phyloP scores from a whole-genome alignment of 1,140 invertebrate genomes.

The Galendromus occidentalis region DNA sequence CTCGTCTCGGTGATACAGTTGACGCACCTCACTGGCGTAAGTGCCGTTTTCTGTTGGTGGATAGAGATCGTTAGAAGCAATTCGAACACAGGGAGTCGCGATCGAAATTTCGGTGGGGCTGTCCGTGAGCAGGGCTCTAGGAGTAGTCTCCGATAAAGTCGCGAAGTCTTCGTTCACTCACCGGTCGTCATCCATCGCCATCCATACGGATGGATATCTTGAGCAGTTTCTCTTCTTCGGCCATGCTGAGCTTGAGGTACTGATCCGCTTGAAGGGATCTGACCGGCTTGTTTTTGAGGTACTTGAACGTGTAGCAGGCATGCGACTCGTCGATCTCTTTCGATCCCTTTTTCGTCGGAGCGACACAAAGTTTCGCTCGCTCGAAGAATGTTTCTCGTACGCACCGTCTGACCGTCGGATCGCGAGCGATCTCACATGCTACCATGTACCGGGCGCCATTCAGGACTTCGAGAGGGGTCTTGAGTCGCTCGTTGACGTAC shows the following conservation, averaged over 20 bases:
- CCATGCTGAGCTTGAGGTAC: slow-evolving; percentile 55
- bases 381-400: slow-evolving; percentile 78
- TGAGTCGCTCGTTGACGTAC: slow-evolving; percentile 39
- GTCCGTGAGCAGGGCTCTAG: no score
- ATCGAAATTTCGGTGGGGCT: no score
- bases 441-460: slow-evolving; percentile 82
- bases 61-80: no score
- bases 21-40: slow-evolving; percentile 77
- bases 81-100: no score
- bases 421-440: slow-evolving; percentile 70
- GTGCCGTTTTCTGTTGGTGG: slow-evolving; percentile 21
- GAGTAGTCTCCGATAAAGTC: no score
- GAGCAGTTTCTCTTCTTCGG: slow-evolving; percentile 19
- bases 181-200: slow-evolving; percentile 20
- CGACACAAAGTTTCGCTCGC: slow-evolving; percentile 55
- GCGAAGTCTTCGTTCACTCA: slow-evolving; percentile 22
- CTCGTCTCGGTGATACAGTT: slow-evolving; percentile 77
- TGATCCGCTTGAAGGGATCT: slow-evolving; percentile 69
- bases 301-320: slow-evolving; percentile 64
- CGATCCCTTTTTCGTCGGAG: slow-evolving; percentile 70
- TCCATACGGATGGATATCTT: slow-evolving; percentile 26
- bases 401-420: slow-evolving; percentile 66
- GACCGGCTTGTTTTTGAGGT: slow-evolving; percentile 84
- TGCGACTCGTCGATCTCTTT: slow-evolving; percentile 89
- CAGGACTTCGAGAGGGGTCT: slow-evolving; percentile 49